These are phyloP conservation scores for Beroe forskalii DNA, from an alignment of 37 sponge, comb jelly and placozoan species.

Conservation along the genomic window DNA sequence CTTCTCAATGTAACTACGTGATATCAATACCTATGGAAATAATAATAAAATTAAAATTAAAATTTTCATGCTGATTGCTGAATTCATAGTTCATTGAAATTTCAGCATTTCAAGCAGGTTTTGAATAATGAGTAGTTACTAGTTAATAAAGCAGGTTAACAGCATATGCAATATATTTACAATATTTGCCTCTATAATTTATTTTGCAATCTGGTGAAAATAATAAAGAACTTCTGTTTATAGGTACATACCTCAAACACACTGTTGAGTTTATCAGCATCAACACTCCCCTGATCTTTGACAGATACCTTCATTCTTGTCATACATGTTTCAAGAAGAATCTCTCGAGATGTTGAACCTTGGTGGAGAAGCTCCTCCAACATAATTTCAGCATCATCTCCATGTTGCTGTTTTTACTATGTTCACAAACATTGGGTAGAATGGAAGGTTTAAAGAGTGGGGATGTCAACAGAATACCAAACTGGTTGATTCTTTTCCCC, in stretches of 20 bases:
- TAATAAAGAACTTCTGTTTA: too few species aligned
- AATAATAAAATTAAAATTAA: too few species aligned
- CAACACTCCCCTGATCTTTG: slow-evolving; percentile 24
- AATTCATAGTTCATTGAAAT: too few species aligned
- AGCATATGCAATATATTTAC: too few species aligned
- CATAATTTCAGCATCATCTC: slow-evolving; percentile 18
- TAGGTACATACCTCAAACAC: slow-evolving; percentile 63
- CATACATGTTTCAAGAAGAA: slow-evolving; percentile 13
- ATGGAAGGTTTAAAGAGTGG: slow-evolving; percentile 38
- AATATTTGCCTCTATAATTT: too few species aligned
- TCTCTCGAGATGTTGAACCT: slow-evolving; percentile 26
- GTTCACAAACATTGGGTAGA: slow-evolving; percentile 52
- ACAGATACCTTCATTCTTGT: background rate
- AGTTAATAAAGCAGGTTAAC: too few species aligned
- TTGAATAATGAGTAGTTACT: too few species aligned
- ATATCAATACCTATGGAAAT: slow-evolving; percentile 20
- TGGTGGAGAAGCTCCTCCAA: slow-evolving; percentile 44
- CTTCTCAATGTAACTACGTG: slow-evolving; percentile 37
- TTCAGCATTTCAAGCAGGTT: too few species aligned
- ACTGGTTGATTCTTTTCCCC: slow-evolving; percentile 25
- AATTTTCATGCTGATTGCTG: too few species aligned
- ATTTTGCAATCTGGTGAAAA: too few species aligned
- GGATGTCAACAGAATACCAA: slow-evolving; percentile 31
- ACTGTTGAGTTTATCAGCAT: background rate
- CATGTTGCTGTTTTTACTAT: slow-evolving; percentile 53